Base-by-base conservation (phyloP, 2,113 vertebrate genomes). In the Eurystomus gularis region DNA sequence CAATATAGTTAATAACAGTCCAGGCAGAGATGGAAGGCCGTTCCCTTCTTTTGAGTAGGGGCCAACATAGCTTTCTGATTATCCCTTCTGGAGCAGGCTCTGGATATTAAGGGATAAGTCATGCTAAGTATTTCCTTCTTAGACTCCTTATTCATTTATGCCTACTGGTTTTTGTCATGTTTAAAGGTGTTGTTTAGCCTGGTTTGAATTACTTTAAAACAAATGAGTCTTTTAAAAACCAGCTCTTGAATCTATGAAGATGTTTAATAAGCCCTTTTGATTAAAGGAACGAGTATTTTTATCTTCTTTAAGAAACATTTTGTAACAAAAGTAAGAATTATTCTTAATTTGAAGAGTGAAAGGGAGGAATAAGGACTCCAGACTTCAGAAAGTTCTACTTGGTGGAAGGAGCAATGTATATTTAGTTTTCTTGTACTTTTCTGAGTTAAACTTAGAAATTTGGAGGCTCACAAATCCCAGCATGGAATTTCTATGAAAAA, bases 181-280 rank as follows among this genome's bases (percentile, higher is more conserved):
- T 92, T 94, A 87, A 96, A 97, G 96, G 96, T 97, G 96, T 82
- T 92, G 48, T 93, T 94, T 79, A 89, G 92, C 81, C 83, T 95
- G 91, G 71, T 87, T 85, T 94, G 65, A 93, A 91, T 97, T 96
- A 82, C 35, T 94, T 69, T 40, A 86, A 94, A 96, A 69, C 65
- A 92, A 95, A 84, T 44, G 52, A 86, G 48, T 65, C 23, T 79
- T 79, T 85, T 61, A 88, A 92, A 90, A 94, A 82, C 3, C 37
- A 58, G 49, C 31, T 94, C 33, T 93, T 61, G 51, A 77, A 92
- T 72, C 70, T 68, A 51, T 58, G 55, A 76, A 82, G 83, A 88
- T 86, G 55, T 94, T 96, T 91, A 78, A 76, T 88, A 94, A 82
- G 92, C 65, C 61, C 51, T 58, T 81, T 87, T 94, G 82, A 90